Conservation (phyloP, 2,113 vertebrate species). For the Pteronura brasiliensis region DNA sequence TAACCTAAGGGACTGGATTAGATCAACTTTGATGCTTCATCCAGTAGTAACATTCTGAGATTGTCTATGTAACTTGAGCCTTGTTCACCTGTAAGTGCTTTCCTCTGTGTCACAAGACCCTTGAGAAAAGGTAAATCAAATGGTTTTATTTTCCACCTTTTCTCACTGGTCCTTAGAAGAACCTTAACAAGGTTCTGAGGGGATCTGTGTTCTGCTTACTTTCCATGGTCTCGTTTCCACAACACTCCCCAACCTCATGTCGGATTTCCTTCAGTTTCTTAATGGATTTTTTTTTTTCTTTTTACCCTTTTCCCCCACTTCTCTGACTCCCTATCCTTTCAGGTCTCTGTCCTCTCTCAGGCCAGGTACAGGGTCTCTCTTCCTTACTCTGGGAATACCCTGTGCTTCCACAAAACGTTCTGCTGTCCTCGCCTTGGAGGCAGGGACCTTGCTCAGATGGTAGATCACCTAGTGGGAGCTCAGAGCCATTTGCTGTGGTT, state of each 20-base stretch:
- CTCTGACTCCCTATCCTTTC: background rate
- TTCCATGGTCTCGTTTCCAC: background rate
- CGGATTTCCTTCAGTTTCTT: background rate
- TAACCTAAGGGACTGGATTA: background rate
- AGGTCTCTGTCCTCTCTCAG: background rate
- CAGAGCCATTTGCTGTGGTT: background rate
- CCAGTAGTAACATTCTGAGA: background rate
- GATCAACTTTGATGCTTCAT: background rate
- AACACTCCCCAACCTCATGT: background rate
- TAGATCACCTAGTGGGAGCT: background rate
- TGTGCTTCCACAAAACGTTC: background rate
- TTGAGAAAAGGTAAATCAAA: background rate
- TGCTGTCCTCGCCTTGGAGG: background rate
- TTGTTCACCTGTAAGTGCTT: background rate
- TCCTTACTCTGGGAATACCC: background rate
- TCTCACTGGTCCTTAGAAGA: background rate
- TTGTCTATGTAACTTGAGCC: background rate
- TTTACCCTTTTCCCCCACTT: background rate
- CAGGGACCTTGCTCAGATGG: background rate
- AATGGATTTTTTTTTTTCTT: background rate
- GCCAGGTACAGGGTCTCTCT: background rate
- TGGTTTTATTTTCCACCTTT: background rate
- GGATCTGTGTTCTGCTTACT: background rate
- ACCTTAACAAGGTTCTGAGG: background rate
- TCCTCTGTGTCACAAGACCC: background rate